Conservation (phyloP, 2,797 vertebrate genomes). For the Aeoliscus strigatus region DNA sequence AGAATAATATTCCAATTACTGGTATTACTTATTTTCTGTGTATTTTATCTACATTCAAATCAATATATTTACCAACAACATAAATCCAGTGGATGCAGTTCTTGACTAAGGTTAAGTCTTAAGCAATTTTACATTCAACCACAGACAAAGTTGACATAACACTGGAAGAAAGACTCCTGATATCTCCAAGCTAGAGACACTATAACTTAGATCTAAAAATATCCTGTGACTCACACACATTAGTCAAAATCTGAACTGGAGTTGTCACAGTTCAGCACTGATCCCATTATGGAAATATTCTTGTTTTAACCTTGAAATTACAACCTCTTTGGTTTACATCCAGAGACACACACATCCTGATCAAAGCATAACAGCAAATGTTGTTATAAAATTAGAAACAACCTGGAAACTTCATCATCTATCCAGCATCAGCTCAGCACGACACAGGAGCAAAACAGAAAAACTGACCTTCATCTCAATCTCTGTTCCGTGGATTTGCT, state of each 20-base stretch:
- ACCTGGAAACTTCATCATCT: constrained; percentile 18
- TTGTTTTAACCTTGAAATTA: constrained; percentile 32
- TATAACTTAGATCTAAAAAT: constrained; percentile 64
- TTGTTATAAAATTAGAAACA: constrained; percentile 11
- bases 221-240: constrained; percentile 57
- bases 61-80: constrained; percentile 6
- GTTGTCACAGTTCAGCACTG: constrained; percentile 18
- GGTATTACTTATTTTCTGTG: constrained; percentile 8
- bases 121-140: constrained; percentile 21
- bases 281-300: constrained; percentile 20
- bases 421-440: constrained; percentile 15
- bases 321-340: constrained; percentile 20
- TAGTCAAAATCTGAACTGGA: constrained; percentile 45
- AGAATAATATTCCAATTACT: constrained; percentile 15
- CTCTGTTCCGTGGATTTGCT: constrained; percentile 97
- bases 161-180: constrained; percentile 23
- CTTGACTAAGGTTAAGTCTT: constrained; percentile 5
- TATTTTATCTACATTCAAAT: constrained; percentile 13
- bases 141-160: constrained; percentile 27
- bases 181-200: constrained; percentile 29
- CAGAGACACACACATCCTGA: constrained; percentile 20
- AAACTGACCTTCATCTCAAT: constrained; percentile 95
- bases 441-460: constrained; percentile 12
- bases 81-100: constrained; percentile 4
- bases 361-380: constrained; percentile 10